Evolutionary conservation across 1,140 invertebrate species (phyloP).

Genomic region (Drosophila saltans): DNA sequence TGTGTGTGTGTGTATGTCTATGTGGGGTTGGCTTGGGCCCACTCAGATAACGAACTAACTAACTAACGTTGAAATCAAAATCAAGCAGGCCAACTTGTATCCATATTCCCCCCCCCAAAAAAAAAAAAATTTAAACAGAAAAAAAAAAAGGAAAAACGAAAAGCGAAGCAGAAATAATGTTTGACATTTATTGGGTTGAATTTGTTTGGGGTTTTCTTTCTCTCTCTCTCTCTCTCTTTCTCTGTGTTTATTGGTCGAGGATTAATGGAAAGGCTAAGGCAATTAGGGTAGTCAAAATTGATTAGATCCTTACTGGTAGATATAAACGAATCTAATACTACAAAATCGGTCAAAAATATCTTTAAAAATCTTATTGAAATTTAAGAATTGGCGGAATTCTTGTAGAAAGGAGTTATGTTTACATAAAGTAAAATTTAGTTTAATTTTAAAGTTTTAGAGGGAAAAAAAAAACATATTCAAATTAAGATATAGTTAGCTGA

Average conservation of each 20-base stretch:
- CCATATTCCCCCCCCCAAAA: conserved; percentile 21
- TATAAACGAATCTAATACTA: neutral
- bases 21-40: conserved; percentile 29
- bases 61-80: conserved; percentile 72
- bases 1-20: neutral
- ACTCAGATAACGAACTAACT: conserved; percentile 73
- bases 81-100: conserved; percentile 41
- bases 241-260: conserved; percentile 3
- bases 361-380: too few species aligned
- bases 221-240: conserved; percentile 21
- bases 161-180: conserved; percentile 8
- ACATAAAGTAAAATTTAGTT: too few species aligned
- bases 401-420: too few species aligned
- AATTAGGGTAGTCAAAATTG: conserved; percentile 50
- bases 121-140: conserved; percentile 8
- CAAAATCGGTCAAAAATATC: too few species aligned
- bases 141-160: conserved; percentile 5
- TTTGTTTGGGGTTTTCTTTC: conserved; percentile 5
- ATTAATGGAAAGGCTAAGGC: conserved; percentile 44
- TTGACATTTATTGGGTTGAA: conserved; percentile 18
- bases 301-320: conserved; percentile 16
- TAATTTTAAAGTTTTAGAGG: neutral
- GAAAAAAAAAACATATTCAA: too few species aligned
- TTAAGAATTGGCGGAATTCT: too few species aligned
- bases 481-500: too few species aligned